phyloP scores from a whole-genome alignment of 2,797 vertebrate species.

The Notolepis coatsorum region DNA sequence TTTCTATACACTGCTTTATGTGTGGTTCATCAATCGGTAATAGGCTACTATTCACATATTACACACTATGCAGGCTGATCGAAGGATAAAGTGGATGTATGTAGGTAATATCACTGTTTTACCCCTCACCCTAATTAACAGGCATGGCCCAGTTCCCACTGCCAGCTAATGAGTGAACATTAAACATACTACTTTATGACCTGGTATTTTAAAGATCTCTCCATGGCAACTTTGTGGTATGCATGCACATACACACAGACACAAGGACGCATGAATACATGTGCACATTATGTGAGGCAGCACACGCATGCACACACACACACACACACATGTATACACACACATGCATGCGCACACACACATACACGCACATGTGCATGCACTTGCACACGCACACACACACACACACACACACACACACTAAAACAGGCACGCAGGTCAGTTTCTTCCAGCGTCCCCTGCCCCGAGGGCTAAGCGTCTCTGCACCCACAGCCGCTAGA shows the following conservation, averaged over 20 bases:
- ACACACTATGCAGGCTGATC: constrained; percentile 33
- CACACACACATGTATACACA: not conserved
- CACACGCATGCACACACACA: constrained; percentile 16
- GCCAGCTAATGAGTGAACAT: constrained; percentile 42
- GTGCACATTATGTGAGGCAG: not conserved
- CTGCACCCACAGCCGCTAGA: constrained; percentile 27
- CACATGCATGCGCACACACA: constrained; percentile 3
- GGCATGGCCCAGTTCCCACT: not conserved
- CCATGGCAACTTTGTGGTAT: not conserved
- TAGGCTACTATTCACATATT: not conserved
- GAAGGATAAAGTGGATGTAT: constrained; percentile 24
- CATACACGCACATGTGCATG: constrained; percentile 7
- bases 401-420: constrained; percentile 5
- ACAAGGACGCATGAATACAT: not conserved
- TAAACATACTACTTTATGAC: constrained; percentile 41
- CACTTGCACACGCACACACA: not conserved
- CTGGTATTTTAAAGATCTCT: constrained; percentile 37
- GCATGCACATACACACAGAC: not conserved
- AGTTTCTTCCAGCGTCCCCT: constrained; percentile 10
- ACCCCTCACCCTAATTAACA: constrained; percentile 17
- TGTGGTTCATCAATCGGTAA: too few relatives aligned
- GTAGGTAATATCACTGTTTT: not conserved
- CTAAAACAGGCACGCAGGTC: not conserved
- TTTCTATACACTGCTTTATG: too few relatives aligned
- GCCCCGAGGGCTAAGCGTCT: constrained; percentile 27